A percentile compares a stretch with the other conserved stretches of the same genome.
Evolutionary conservation across 2,888 invertebrate genomes (phyloP).

Genomic region (Drosophila sordidapex): DNA sequence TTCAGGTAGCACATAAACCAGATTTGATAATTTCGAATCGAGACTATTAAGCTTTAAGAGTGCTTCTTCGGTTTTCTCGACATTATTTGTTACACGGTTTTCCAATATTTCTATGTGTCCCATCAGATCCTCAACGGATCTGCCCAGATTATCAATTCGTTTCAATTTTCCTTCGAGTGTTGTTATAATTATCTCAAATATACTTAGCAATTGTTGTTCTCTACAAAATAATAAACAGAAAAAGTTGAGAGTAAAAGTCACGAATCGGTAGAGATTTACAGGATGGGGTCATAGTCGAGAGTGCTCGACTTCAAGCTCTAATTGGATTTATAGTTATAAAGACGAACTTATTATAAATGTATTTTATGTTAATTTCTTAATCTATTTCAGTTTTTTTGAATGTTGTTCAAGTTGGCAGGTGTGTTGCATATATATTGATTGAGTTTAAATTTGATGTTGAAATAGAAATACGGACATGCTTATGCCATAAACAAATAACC

Average conservation of each 20-base stretch:
- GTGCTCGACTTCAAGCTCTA: neutral
- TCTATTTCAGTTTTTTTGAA: neutral
- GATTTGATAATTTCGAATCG: slow-evolving; percentile 90
- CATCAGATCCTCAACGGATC: slow-evolving; percentile 94
- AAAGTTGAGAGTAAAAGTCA: neutral
- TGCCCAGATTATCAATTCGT: slow-evolving; percentile 94
- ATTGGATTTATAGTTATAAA: neutral
- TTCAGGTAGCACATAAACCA: slow-evolving; percentile 83
- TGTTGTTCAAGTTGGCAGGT: neutral
- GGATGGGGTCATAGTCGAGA: neutral
- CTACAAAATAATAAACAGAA: slow-evolving; percentile 85
- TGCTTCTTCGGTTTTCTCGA: slow-evolving; percentile 93
- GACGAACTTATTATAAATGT: neutral
- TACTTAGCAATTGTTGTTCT: slow-evolving; percentile 94
- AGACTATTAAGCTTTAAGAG: slow-evolving; percentile 91
- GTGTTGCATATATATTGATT: neutral
- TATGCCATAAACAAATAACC: neutral
- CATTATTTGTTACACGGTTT: slow-evolving; percentile 92
- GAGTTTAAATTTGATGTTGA: neutral
- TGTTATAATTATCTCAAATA: slow-evolving; percentile 95
- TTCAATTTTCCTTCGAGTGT: slow-evolving; percentile 94
- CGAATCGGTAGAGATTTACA: neutral
- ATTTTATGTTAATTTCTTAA: neutral
- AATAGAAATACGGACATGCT: neutral
- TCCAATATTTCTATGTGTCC: slow-evolving; percentile 93